These are phyloP conservation scores for Amaurobius ferox DNA, from an alignment of 2,888 invertebrate species.

Conservation along the genomic window DNA sequence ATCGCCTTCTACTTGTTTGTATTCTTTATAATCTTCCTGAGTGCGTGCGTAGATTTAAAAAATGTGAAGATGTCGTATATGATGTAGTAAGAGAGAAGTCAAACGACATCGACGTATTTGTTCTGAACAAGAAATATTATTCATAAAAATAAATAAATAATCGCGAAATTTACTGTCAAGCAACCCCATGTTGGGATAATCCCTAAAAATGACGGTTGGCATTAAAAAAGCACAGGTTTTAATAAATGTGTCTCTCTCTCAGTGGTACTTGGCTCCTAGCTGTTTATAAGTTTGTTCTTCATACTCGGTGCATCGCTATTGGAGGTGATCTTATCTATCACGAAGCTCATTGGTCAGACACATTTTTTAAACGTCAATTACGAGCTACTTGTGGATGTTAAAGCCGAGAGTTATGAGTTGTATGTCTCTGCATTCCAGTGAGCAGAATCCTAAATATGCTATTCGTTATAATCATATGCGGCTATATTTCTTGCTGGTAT, in stretches of 20 bases:
- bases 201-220: background rate
- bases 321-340: background rate
- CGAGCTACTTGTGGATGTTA: background rate
- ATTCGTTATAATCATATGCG: background rate
- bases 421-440: background rate
- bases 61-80: background rate
- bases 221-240: background rate
- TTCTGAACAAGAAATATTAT: background rate
- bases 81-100: background rate
- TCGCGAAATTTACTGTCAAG: background rate
- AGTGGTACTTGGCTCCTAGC: background rate
- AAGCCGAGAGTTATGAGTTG: background rate
- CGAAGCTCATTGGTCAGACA: background rate
- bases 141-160: background rate
- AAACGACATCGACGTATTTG: background rate
- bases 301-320: background rate
- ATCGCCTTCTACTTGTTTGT: background rate
- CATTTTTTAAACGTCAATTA: conserved; percentile 2
- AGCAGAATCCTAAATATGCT: background rate
- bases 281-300: background rate
- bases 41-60: background rate
- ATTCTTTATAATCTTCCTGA: too few species aligned
- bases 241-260: background rate
- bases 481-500: background rate
- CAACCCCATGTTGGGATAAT: background rate